A percentile compares a stretch with the other conserved stretches of the same genome.
Evolutionary conservation across 2,113 vertebrate species (phyloP).

Genomic region (Ranitomeya imitator): DNA sequence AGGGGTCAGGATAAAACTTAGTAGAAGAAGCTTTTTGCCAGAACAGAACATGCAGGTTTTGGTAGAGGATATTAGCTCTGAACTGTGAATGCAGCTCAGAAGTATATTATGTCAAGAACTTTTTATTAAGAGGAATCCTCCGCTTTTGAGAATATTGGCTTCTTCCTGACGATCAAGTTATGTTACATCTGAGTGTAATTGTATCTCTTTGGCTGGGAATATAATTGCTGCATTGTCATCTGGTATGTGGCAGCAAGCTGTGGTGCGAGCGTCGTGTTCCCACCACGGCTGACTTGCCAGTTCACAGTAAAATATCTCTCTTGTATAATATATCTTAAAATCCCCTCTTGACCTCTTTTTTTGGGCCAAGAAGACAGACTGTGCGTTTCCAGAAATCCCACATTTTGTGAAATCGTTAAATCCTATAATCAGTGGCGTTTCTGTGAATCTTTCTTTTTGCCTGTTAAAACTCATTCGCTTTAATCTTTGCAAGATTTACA

Average conservation of each 20-base stretch:
- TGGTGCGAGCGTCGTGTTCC: background rate
- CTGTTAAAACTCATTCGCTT: slow-evolving; percentile 19
- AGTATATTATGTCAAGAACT: too few species aligned
- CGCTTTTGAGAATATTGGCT: background rate
- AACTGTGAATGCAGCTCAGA: too few species aligned
- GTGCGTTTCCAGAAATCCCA: slow-evolving; percentile 31
- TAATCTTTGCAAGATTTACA: slow-evolving; percentile 23
- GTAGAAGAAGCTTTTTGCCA: too few species aligned
- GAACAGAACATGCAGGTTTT: too few species aligned
- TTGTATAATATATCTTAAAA: slow-evolving; percentile 28
- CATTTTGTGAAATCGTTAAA: slow-evolving; percentile 50
- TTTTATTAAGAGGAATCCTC: background rate
- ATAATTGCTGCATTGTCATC: background rate
- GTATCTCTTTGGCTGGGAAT: background rate
- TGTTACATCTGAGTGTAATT: background rate
- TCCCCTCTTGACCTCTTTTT: slow-evolving; percentile 44
- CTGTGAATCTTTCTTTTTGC: background rate
- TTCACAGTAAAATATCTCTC: slow-evolving; percentile 2
- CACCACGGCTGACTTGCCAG: background rate
- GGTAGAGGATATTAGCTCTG: too few species aligned
- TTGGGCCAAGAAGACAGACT: slow-evolving; percentile 12
- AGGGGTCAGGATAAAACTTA: too few species aligned
- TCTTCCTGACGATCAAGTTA: background rate
- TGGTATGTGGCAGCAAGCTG: background rate
- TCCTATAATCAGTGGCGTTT: slow-evolving; percentile 27